These are phyloP conservation scores for Drosophila virilis DNA, from an alignment of 1,140 invertebrate species.

Conservation along the genomic window DNA sequence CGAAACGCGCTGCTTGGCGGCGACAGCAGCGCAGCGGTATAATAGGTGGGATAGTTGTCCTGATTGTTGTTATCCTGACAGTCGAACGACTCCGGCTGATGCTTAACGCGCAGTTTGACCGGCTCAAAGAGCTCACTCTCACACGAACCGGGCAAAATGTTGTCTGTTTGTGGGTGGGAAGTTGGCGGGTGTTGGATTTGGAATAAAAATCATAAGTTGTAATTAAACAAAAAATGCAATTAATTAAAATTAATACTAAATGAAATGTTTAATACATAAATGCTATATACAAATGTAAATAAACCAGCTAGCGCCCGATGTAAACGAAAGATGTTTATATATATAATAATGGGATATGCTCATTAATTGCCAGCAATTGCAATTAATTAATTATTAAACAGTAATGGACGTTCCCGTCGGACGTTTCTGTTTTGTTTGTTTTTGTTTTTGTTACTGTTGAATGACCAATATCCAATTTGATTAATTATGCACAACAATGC, in stretches of 20 bases:
- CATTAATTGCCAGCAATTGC: slow-evolving; percentile 55
- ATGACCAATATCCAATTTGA: slow-evolving; percentile 71
- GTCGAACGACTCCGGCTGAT: slow-evolving; percentile 1
- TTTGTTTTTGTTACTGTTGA: slow-evolving; percentile 40
- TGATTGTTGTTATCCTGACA: slow-evolving; percentile 50
- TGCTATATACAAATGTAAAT: slow-evolving; percentile 68
- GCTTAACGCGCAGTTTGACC: slow-evolving; percentile 59
- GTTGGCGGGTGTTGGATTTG: not conserved
- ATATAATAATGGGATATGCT: slow-evolving; percentile 24
- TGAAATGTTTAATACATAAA: slow-evolving; percentile 49
- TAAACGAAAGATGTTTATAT: slow-evolving; percentile 18
- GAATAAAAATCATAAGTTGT: slow-evolving; percentile 29
- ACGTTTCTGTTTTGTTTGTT: slow-evolving; percentile 39
- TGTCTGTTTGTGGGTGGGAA: slow-evolving; percentile 38
- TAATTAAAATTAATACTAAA: slow-evolving; percentile 37
- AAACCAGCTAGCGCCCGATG: slow-evolving; percentile 43
- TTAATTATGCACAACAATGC: slow-evolving; percentile 64
- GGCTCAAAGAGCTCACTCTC: slow-evolving; percentile 21
- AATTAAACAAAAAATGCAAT: slow-evolving; percentile 52
- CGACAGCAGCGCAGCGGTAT: slow-evolving; percentile 54
- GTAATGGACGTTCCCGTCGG: slow-evolving; percentile 40
- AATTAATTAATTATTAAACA: slow-evolving; percentile 77
- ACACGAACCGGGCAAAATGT: slow-evolving; percentile 52
- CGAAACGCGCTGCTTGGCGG: slow-evolving; percentile 51
- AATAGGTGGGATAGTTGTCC: slow-evolving; percentile 54